Evolutionary conservation across 1,140 invertebrate genomes (phyloP).

Genomic region (Scaptomyza hsui): DNA sequence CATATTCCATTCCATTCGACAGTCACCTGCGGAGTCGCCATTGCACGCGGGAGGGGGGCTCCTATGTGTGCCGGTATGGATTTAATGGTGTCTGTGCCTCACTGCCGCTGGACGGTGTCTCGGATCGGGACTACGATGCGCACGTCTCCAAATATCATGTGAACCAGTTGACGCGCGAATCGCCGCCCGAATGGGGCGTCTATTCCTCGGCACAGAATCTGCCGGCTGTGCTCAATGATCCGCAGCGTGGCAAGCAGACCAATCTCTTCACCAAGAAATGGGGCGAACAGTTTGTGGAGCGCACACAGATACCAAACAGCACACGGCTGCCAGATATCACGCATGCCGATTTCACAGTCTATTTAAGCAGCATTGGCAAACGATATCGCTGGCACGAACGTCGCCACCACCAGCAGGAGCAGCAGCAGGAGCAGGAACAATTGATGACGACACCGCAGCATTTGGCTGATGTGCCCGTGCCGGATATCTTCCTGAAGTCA

Average conservation of each 20-base stretch:
- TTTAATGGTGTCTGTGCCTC: conserved; percentile 94
- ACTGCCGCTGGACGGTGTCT: conserved; percentile 94
- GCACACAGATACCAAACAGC: conserved; percentile 88
- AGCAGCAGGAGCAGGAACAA: conserved; percentile 26
- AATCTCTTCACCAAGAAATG: conserved; percentile 99
- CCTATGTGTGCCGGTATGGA: conserved; percentile 95
- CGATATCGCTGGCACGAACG: conserved; percentile 86
- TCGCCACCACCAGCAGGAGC: conserved; percentile 55
- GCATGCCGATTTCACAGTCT: conserved; percentile 93
- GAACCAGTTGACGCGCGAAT: conserved; percentile 85
- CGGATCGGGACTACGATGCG: conserved; percentile 94
- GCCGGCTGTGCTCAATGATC: conserved; percentile 98
- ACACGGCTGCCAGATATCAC: conserved; percentile 93
- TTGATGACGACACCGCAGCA: conserved; percentile 83
- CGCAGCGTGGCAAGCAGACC: conserved; percentile 93
- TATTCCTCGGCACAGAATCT: conserved; percentile 96
- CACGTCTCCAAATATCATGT: conserved; percentile 93
- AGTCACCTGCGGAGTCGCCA: conserved; percentile 93
- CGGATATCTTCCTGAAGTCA: conserved; percentile 94
- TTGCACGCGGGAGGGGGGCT: conserved; percentile 94
- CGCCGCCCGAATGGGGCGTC: conserved; percentile 88
- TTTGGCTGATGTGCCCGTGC: conserved; percentile 90
- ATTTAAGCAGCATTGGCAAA: conserved; percentile 91
- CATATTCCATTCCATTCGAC: no score
- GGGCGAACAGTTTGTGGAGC: conserved; percentile 97